Conservation (phyloP, 1,140 invertebrate species). For the Hycleus cichorii region DNA sequence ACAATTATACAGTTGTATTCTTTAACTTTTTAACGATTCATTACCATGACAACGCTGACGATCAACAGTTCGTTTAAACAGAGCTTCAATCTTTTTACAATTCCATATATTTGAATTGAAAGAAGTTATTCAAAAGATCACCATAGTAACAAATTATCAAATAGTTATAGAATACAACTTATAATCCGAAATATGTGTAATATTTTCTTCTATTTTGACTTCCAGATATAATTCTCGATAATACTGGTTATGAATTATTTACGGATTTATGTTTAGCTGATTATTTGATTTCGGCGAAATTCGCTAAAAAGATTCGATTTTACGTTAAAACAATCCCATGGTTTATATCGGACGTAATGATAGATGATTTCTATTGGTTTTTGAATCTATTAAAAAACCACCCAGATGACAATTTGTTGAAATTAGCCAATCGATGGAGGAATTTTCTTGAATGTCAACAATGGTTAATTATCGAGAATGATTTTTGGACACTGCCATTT, state of each 20-base stretch:
- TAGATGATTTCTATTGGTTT: slow-evolving; percentile 68
- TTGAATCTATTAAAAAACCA: slow-evolving; percentile 44
- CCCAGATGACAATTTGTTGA: slow-evolving; percentile 31
- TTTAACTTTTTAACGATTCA: not conserved
- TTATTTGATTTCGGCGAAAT: slow-evolving; percentile 59
- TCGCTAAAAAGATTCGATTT: slow-evolving; percentile 68
- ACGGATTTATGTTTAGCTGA: slow-evolving; percentile 83
- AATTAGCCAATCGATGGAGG: slow-evolving; percentile 50
- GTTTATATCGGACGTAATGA: slow-evolving; percentile 91
- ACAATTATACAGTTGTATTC: not conserved
- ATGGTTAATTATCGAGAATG: slow-evolving; percentile 50
- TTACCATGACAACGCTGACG: too few relatives aligned
- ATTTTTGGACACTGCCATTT: slow-evolving; percentile 85
- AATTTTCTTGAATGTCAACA: slow-evolving; percentile 46
- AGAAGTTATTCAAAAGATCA: too few relatives aligned
- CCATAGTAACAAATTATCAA: too few relatives aligned
- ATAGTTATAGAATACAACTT: too few relatives aligned
- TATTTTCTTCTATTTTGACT: slow-evolving; percentile 11
- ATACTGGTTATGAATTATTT: slow-evolving; percentile 89
- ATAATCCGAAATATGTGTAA: too few relatives aligned
- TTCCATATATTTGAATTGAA: too few relatives aligned
- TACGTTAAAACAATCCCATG: slow-evolving; percentile 89
- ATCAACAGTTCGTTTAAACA: too few relatives aligned
- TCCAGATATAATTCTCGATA: slow-evolving; percentile 83
- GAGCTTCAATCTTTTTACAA: too few relatives aligned